Base-by-base conservation (phyloP, 2,888 invertebrate species). In the Bombyx huttoni region DNA sequence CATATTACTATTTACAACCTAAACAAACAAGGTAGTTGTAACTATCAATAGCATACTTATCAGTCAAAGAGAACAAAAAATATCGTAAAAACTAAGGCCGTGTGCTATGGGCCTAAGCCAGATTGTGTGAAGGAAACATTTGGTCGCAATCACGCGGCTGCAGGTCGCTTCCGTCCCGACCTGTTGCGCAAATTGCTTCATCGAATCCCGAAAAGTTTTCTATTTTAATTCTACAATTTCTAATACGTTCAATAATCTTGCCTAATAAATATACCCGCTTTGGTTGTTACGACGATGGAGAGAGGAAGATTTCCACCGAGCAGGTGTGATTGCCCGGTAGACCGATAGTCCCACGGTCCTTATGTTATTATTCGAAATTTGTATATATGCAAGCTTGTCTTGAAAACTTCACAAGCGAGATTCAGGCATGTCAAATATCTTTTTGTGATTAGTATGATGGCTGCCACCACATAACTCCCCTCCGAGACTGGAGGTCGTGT, bases 121-220 rank as follows among this genome's bases (percentile, higher is more conserved):
- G 81, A 75, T 79, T 78, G 67, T 70, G 68, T 73, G 73, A 73
- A 83, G 84, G 85, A 83, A 86, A 88, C 87, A 87, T 86, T 88
- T 86, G 87, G 87, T 87, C 79, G 84, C 86, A 85, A 86, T 87
- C 83, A 83, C 74, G 70, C 67, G 77, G 74, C 66, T 81, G 85
- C 87, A 88, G 85, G 85, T 86, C 87, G 81, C 81, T 87, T 88
- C 87, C 87, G 87, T 81, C 84, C 84, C 86, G 86, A 87, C 87
- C 86, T 88, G 86, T 88, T 88, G 86, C 86, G 81, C 86, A 86
- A 86, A 85, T 78, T 74, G 73, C 71, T 40, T 40, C 7, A 40
- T 40, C 3, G 40, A 40, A 8, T 40, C 7, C 8, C 7, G 12
- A 12, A 12, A 40, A 40, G 9, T 40, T 40, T 40, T 12, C 12